Base-by-base conservation (phyloP, 1,140 invertebrate genomes). In the Sycobia sp. region DNA sequence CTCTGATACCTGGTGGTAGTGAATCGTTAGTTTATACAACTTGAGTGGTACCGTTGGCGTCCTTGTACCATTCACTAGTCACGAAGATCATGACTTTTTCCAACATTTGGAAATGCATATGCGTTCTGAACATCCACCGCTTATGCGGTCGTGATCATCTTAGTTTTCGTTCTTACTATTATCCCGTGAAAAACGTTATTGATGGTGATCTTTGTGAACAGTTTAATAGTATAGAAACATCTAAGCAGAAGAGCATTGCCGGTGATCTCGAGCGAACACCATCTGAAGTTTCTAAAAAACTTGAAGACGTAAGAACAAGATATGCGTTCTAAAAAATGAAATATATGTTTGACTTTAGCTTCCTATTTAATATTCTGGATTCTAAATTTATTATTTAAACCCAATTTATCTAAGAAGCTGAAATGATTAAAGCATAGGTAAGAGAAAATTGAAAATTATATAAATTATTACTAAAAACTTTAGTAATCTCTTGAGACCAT, bases 71-170 rank as follows among this genome's bases (percentile, higher is more conserved):
- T 99, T 99, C 71, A 97, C 96, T 0, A 97, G 96, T 27, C 91
- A 97, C 73, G 97, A 99, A 84, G 97, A 99, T 79, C 95, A 97
- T 70, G 97, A 99, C 75, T 99, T 99, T 75, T 99, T 99, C 83
- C 97, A 99, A 79, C 95, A 99, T 84, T 82, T 99, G 53, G 98
- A 99, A 79, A 99, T 99, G 97, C 96, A 99, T 77, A 97, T 99
- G 95, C 84, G 98, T 41, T 94, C 93, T 49, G 97, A 99, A 80
- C 93, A 98, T 81, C 87, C 95, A 0, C 96, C 97, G 0, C 78
- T 99, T 0, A n/a, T 98, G 96, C 83, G 98, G 98, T 2, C 84
- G 97, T 20, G 97, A 99, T 83, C 98, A 99, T 83, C 84, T 99
- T 1, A 95, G 96, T 0, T 99, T 93, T 79, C 86, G 97, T 63